These are phyloP conservation scores for Diplolepis rosae DNA, from an alignment of 2,888 invertebrate genomes.

Conservation along the genomic window DNA sequence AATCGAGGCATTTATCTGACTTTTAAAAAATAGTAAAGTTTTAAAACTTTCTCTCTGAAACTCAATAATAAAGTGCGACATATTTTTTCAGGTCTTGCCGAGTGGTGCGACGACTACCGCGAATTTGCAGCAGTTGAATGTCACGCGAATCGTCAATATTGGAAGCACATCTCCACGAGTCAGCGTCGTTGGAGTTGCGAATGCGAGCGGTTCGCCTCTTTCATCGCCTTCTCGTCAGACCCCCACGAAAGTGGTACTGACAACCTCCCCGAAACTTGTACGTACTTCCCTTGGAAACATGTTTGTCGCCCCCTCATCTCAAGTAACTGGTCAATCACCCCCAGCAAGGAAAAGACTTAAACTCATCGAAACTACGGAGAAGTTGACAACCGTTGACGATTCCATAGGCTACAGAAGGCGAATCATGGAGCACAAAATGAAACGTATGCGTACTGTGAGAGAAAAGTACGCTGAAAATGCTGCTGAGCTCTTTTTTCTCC, in stretches of 20 bases:
- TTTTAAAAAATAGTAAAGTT: conserved; percentile 33
- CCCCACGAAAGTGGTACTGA: conserved; percentile 68
- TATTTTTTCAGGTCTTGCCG: conserved; percentile 64
- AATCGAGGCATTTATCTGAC: conserved; percentile 72
- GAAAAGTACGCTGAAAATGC: conserved; percentile 86
- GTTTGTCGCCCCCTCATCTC: conserved; percentile 66
- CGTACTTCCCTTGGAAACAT: conserved; percentile 70
- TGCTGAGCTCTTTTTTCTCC: conserved; percentile 90
- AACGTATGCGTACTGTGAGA: conserved; percentile 80
- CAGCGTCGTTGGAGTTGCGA: conserved; percentile 63
- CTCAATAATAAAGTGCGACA: neutral
- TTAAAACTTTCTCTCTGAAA: neutral
- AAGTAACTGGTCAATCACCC: conserved; percentile 64
- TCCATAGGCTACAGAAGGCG: conserved; percentile 78
- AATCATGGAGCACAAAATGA: conserved; percentile 83
- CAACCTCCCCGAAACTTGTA: conserved; percentile 70
- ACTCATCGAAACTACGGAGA: conserved; percentile 70
- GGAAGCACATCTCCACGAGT: conserved; percentile 63
- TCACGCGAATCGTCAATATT: conserved; percentile 76
- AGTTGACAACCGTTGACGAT: conserved; percentile 61
- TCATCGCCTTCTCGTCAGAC: conserved; percentile 66
- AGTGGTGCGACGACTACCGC: conserved; percentile 65
- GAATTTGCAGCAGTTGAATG: conserved; percentile 72
- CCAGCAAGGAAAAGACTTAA: conserved; percentile 75
- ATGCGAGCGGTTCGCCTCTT: conserved; percentile 61